Evolutionary conservation across 1,140 invertebrate genomes (phyloP).

Genomic region (Halictus rubicundus): DNA sequence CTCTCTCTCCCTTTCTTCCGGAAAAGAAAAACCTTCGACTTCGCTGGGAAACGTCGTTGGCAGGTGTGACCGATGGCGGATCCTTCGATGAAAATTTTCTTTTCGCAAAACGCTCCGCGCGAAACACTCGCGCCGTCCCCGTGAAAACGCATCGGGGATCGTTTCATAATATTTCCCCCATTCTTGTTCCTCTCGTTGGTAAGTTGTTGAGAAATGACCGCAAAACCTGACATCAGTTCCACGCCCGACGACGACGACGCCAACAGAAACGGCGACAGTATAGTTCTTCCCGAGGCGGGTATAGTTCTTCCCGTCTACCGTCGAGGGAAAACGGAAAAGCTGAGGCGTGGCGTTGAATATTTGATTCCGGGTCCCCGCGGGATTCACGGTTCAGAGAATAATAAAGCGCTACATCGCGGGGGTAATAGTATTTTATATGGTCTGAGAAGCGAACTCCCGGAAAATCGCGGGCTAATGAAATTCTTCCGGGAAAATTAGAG

Average conservation of each 20-base stretch:
- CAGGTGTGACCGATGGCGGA: neutral
- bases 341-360: constrained; percentile 25
- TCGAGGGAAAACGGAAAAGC: constrained; percentile 1
- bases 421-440: constrained; percentile 26
- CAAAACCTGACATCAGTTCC: neutral
- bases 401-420: constrained; percentile 18
- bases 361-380: neutral
- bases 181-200: neutral
- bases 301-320: neutral
- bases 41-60: neutral
- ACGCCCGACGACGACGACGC: neutral
- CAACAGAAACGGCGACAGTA: neutral
- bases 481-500: neutral
- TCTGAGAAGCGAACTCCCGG: neutral
- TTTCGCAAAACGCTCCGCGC: neutral
- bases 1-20: too few relatives aligned
- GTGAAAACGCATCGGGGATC: neutral
- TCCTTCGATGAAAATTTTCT: neutral
- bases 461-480: constrained; percentile 18
- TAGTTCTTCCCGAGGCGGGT: neutral
- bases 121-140: neutral
- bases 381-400: constrained; percentile 25
- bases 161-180: neutral
- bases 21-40: neutral
- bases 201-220: neutral